A percentile compares a stretch with the other conserved stretches of the same genome.
These are phyloP conservation scores for Channa argus DNA, from an alignment of 2,113 vertebrate species.

Conservation along the genomic window DNA sequence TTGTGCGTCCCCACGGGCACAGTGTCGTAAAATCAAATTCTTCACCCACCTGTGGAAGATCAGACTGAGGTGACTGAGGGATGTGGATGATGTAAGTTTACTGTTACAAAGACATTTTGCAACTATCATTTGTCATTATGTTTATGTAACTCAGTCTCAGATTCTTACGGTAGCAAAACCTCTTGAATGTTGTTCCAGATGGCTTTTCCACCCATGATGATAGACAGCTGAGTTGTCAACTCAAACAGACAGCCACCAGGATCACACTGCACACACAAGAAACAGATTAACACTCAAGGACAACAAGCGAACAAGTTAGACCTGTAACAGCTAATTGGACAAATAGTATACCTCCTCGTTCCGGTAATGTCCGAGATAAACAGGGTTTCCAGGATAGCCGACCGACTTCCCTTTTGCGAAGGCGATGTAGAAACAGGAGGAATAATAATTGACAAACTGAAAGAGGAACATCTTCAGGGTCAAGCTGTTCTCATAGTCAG, in stretches of 20 bases:
- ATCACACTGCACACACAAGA: slow-evolving; percentile 87
- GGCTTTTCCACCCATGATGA: slow-evolving; percentile 96
- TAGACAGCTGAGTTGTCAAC: slow-evolving; percentile 91
- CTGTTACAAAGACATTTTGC: no score
- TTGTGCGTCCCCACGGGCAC: slow-evolving; percentile 76
- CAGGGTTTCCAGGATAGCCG: slow-evolving; percentile 88
- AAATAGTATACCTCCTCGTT: slow-evolving; percentile 89
- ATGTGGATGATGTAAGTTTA: background rate
- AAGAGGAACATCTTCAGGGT: slow-evolving; percentile 98
- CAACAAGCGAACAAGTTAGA: background rate
- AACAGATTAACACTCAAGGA: background rate
- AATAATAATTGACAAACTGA: slow-evolving; percentile 97
- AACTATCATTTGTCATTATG: no score
- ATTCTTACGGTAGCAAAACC: slow-evolving; percentile 91
- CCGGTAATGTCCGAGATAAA: slow-evolving; percentile 91
- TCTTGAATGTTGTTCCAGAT: slow-evolving; percentile 98
- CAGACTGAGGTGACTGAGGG: background rate
- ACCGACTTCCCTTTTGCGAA: slow-evolving; percentile 95
- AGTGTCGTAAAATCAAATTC: slow-evolving; percentile 88
- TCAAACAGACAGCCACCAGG: slow-evolving; percentile 94
- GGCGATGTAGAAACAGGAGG: slow-evolving; percentile 96
- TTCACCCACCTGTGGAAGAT: slow-evolving; percentile 88
- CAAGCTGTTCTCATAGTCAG: slow-evolving; percentile 94
- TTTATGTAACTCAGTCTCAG: background rate
- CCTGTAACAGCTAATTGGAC: rapidly evolving